Evolutionary conservation across 2,113 vertebrate species (phyloP), one percentile per base, ranked within the genome.

Genomic region (Halichoeres trimaculatus): DNA sequence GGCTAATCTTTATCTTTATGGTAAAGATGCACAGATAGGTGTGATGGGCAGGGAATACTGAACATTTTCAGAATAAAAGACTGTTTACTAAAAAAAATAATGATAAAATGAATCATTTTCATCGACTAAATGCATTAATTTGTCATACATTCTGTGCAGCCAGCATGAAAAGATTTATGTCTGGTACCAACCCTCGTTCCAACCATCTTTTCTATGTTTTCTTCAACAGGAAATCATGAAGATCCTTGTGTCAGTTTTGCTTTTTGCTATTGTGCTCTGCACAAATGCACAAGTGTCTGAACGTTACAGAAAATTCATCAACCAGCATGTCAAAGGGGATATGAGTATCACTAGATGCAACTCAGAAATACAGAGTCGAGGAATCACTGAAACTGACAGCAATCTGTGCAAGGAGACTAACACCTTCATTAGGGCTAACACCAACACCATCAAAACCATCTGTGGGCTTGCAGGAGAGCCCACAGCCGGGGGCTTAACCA

Each of bases 371-470:
- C 0, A 3, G 7, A 11, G 0, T 0, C 70, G 16, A 55, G 0
- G 0, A 0, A 84, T 81, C 58, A 19, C 35, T 2, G 1, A 19
- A 55, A 26, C 67, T 0, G 0, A 23, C 24, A 17, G 48, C 35
- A 77, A 69, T 7, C 5, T 11, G 11, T 88, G 87, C 16, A 86
- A 82, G n/a, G 24, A 74, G 1, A 72, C 36, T 12, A 84, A 86
- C 1, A 84, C 76, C 47, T 88, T 88, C 8, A 86, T 88, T 22
- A 24, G 0, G 5, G 65, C 84, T 10, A 55, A 3, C 23, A 2
- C 23, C 8, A 41, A 36, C 2, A 1, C 0, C 0, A 26, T 88
- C n/a, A 79, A 0, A 0, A 0, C 11, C 5, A 54, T 86, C 23
- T 89, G 87, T 52, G 0, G 0, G 0, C 0, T 0, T 0, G 86